Base-by-base conservation (phyloP, 2,113 vertebrate species). In the Artemisiospiza belli region DNA sequence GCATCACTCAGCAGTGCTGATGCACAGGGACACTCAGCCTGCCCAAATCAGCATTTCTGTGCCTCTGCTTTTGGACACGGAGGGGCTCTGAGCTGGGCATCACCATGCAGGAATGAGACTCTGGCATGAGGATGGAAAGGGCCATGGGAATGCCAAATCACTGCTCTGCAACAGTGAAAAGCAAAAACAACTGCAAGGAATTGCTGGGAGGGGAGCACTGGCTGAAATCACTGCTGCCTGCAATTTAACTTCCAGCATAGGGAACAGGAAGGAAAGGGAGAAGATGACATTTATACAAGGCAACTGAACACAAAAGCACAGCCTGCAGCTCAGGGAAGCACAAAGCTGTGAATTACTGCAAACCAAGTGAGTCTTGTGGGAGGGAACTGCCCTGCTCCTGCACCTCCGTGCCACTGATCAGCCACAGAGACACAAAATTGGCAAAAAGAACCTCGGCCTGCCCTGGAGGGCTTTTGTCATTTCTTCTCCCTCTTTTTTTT, bases 41-140 rank as follows among this genome's bases (percentile, higher is more conserved):
- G 30, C 47, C 21, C 39, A 52, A 57, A 35, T 21, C 39, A 22
- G 74, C 9, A 9, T 46, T 16, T 39, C 47, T 46, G 63, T 24
- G 70, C 8, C 22, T 39, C 77, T 73, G 31, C 5, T 70, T 92
- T 69, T 64, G 78, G 64, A 54, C 0, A 43, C 21, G 79, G 21
- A 88, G 31, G 37, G 59, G 46, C 83, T 80, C 72, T 0, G 41
- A 67, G 37, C 1, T 62, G 35, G 59, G 63, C 67, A 80, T 76
- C 67, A 35, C 59, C 76, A 55, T 11, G 37, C 72, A 93, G 51
- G 68, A 96, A 90, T 74, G 68, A 90, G 62, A 58, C 37, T 49
- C 19, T 87, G 74, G 66, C 58, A 57, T 3, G 19, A n/a, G 2
- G 47, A 52, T 11, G 11, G 37, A 49, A 92, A 80, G 59, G 0